Base-by-base conservation (phyloP, 1,140 invertebrate species). In the Drosophila carrolli region DNA sequence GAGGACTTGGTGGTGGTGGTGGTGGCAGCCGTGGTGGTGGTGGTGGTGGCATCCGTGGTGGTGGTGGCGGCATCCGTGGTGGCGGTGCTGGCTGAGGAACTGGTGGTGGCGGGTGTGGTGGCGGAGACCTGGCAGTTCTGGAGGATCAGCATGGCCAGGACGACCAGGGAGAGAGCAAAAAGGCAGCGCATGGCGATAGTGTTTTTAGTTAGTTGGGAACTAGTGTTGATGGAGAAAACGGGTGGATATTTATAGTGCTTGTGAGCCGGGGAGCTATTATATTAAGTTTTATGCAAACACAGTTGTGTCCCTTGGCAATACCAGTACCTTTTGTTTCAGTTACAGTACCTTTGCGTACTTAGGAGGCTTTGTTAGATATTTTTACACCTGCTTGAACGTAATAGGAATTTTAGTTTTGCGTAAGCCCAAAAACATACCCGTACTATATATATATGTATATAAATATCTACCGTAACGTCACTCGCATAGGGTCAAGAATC, bases 331-430 rank as follows among this genome's bases (percentile, higher is more conserved):
- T 66, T 66, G 43, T 66, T 48, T 1, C 2, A 48, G 4, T 50
- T 62, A 67, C 44, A 67, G 27, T 29, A 11, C 4, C 10, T 60
- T 13, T 6, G 23, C 16, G 9, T 61, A 41, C 60, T 66, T 66
- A 23, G 2, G 5, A 38, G 16, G 23, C 13, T 61, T 66, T 66
- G 63, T 66, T 50, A 23, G 9, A 2, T 4, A 13, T 50, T 13
- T 63, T 67, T 63, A 13, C 58, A 50, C 13, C 44, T 48, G 37
- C 41, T 29, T 35, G 0, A 2, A 62, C 63, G 58, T 63, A 67
- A 67, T 8, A 50, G 35, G 58, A 38, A 50, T 62, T 62, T 62
- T 14, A 29, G 32, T 4, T 14, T 29, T 10, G 11, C 19, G 16
- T 14, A 41, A 7, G 40, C 5, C 29, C 6, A 23, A 23, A 23